Conservation (phyloP, 1,140 invertebrate species). For the Homarus americanus region DNA sequence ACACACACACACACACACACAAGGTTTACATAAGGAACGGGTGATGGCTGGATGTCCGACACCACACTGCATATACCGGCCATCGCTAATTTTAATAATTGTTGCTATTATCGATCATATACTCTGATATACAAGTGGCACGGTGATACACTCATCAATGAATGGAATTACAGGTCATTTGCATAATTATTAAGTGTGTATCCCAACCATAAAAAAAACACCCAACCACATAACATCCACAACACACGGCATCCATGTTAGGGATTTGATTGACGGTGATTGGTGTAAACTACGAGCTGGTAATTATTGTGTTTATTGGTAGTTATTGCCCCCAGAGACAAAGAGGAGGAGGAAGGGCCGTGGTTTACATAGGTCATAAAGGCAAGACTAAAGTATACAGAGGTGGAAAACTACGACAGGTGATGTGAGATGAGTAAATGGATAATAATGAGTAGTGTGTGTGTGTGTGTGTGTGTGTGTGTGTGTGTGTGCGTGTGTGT, state of each 20-base stretch:
- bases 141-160: not conserved
- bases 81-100: not conserved
- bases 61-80: too few relatives aligned
- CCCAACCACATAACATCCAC: not conserved
- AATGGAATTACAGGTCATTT: conserved; percentile 5
- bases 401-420: not conserved
- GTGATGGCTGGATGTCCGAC: not conserved
- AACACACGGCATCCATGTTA: not conserved
- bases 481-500: conserved; percentile 24
- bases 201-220: not conserved
- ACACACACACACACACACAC: too few relatives aligned
- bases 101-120: not conserved
- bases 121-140: not conserved
- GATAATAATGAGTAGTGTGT: not conserved
- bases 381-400: not conserved
- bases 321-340: not conserved
- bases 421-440: not conserved
- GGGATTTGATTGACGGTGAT: not conserved
- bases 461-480: not conserved
- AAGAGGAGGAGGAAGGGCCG: not conserved
- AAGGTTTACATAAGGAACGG: too few relatives aligned
- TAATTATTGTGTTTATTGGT: not conserved
- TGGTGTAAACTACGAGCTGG: not conserved
- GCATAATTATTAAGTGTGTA: not conserved
- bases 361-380: not conserved